phyloP scores from a whole-genome alignment of 2,797 vertebrate species.

The Melanotaenia nigrans region DNA sequence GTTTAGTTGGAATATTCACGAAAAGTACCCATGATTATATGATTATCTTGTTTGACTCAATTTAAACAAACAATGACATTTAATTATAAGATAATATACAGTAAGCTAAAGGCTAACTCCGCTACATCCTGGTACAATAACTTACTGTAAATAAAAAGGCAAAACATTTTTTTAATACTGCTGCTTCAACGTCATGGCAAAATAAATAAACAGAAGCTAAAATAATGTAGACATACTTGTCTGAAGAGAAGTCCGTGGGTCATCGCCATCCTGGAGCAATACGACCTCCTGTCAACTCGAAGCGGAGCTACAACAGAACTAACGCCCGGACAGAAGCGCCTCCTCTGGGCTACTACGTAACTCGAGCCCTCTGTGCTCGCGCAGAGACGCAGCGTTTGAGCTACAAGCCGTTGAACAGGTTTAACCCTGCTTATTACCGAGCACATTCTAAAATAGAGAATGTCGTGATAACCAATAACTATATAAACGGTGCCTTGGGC shows the following conservation, averaged over 20 bases:
- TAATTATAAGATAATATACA: not conserved
- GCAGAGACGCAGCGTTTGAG: conserved; percentile 34
- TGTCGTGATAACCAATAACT: not conserved
- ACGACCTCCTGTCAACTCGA: conserved; percentile 12
- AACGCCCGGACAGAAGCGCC: conserved; percentile 1
- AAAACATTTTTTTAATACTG: not conserved
- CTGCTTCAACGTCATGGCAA: not conserved
- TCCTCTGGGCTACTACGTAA: conserved; percentile 24
- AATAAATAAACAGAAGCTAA: rapidly evolving
- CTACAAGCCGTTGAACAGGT: conserved; percentile 26
- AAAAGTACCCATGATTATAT: rapidly evolving
- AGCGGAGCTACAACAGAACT: not conserved
- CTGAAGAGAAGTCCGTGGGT: conserved; percentile 72
- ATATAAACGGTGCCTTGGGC: rapidly evolving
- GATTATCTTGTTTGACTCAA: rapidly evolving
- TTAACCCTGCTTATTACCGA: conserved; percentile 45
- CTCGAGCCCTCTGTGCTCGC: conserved; percentile 35
- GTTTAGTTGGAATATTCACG: not conserved
- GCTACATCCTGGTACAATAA: not conserved
- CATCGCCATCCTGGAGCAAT: conserved; percentile 60
- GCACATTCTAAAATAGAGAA: conserved; percentile 42
- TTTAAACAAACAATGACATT: not conserved
- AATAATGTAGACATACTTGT: conserved; percentile 61
- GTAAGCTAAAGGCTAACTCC: conserved; percentile 25
- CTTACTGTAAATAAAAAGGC: not conserved